Conservation (phyloP, 2,113 vertebrate genomes). For the Ondatra zibethicus region DNA sequence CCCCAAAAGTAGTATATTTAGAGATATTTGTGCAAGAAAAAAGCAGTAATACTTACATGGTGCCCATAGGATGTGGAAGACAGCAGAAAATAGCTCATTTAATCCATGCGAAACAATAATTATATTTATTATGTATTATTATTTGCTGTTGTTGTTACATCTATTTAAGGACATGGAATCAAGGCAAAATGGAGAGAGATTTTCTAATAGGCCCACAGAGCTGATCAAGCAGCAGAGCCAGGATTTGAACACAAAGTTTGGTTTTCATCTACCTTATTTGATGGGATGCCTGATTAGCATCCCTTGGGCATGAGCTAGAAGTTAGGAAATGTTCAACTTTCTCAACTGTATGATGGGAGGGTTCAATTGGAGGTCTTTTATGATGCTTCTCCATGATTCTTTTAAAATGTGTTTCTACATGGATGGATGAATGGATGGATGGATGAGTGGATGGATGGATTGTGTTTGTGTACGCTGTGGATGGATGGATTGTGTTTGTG, state of each 20-base stretch:
- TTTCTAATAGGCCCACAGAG: background rate
- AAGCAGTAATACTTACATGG: background rate
- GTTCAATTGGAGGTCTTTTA: background rate
- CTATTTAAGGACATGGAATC: background rate
- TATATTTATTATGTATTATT: background rate
- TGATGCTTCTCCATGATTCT: background rate
- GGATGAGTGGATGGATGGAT: background rate
- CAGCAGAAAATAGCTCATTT: background rate
- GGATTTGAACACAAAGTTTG: background rate
- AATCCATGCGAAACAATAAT: background rate
- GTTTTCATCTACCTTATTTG: background rate
- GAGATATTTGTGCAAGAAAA: background rate
- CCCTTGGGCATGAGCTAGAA: background rate
- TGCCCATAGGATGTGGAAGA: background rate
- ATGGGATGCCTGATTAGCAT: background rate
- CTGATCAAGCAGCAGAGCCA: background rate
- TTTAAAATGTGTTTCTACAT: too few species aligned
- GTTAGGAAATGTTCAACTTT: background rate
- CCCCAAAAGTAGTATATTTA: background rate
- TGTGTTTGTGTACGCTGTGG: background rate
- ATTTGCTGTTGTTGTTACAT: background rate
- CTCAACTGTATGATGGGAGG: background rate
- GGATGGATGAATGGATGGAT: too few species aligned
- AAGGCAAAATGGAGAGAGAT: background rate
- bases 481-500: background rate